Evolutionary conservation across 2,888 invertebrate species (phyloP).

Genomic region (Gnatocerus cornutus): DNA sequence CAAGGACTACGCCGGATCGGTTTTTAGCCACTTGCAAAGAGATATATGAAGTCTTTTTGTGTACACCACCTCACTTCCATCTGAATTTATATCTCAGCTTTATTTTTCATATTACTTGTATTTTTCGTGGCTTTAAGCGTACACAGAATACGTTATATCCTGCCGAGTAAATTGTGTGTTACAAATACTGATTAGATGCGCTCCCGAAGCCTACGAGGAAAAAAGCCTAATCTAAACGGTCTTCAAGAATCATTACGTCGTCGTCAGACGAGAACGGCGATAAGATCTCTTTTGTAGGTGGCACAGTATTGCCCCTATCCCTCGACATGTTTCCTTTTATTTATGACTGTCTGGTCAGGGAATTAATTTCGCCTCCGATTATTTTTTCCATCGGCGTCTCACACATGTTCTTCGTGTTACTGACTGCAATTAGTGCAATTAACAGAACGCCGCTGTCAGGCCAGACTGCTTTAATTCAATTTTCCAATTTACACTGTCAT

Average conservation of each 20-base stretch:
- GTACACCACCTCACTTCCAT: slow-evolving; percentile 49
- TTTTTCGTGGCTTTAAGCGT: slow-evolving; percentile 57
- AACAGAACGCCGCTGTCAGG: slow-evolving; percentile 39
- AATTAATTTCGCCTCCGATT: slow-evolving; percentile 29
- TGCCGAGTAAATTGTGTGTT: slow-evolving; percentile 54
- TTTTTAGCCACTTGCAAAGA: slow-evolving; percentile 63
- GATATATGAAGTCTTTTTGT: slow-evolving; percentile 64
- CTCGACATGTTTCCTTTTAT: slow-evolving; percentile 32
- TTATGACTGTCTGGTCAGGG: slow-evolving; percentile 19
- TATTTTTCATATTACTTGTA: slow-evolving; percentile 57
- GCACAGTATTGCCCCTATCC: slow-evolving; percentile 27
- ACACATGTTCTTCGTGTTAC: slow-evolving; percentile 23
- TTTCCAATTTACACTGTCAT: slow-evolving; percentile 49
- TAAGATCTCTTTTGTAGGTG: slow-evolving; percentile 36
- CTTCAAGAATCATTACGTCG: slow-evolving; percentile 30
- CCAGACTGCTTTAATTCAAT: slow-evolving; percentile 48
- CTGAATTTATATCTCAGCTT: slow-evolving; percentile 59
- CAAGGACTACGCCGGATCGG: slow-evolving; percentile 59
- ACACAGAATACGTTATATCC: slow-evolving; percentile 56
- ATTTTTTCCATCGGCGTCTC: slow-evolving; percentile 20
- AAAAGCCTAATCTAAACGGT: slow-evolving; percentile 33
- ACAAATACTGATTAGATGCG: slow-evolving; percentile 52
- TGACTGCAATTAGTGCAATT: slow-evolving; percentile 46
- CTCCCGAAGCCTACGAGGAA: slow-evolving; percentile 4
- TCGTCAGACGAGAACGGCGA: slow-evolving; percentile 30